phyloP scores from a whole-genome alignment of 2,888 invertebrate species.

The Electrophaes corylata region DNA sequence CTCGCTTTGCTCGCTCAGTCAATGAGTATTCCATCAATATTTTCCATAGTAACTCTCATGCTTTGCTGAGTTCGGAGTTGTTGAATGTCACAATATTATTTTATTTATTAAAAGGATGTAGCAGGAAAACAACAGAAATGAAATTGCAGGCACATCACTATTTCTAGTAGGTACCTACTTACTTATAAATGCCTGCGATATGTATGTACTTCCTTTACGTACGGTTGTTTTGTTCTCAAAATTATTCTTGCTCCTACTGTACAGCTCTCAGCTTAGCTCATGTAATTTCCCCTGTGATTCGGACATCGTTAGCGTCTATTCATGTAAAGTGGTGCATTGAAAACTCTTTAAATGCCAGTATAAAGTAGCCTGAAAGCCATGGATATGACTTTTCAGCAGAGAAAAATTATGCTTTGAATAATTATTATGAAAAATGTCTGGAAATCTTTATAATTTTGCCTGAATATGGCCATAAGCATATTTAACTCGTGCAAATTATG shows the following conservation, averaged over 20 bases:
- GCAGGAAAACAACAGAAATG: no score
- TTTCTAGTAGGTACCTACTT: no score
- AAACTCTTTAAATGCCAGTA: slow-evolving; percentile 38
- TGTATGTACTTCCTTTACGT: background rate
- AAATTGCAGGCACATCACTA: no score
- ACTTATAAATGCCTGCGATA: background rate
- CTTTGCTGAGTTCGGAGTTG: no score
- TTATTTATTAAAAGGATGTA: no score
- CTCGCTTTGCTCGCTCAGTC: no score
- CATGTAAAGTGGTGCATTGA: slow-evolving; percentile 58
- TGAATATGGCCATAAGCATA: no score
- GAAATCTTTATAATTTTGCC: no score
- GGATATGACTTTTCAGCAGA: slow-evolving; percentile 25
- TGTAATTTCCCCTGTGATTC: slow-evolving; percentile 68
- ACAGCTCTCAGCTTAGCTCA: slow-evolving; percentile 46
- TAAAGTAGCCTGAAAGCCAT: slow-evolving; percentile 24
- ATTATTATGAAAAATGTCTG: background rate
- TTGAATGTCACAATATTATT: no score
- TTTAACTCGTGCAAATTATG: no score
- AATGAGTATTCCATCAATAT: no score
- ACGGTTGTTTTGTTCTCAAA: slow-evolving; percentile 15
- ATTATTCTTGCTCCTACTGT: slow-evolving; percentile 32
- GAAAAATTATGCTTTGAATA: slow-evolving; percentile 1
- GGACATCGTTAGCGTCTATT: slow-evolving; percentile 73
- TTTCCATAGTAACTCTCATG: no score